These are phyloP conservation scores for Saxidomus purpurata DNA, from an alignment of 1,140 invertebrate genomes.

Conservation along the genomic window DNA sequence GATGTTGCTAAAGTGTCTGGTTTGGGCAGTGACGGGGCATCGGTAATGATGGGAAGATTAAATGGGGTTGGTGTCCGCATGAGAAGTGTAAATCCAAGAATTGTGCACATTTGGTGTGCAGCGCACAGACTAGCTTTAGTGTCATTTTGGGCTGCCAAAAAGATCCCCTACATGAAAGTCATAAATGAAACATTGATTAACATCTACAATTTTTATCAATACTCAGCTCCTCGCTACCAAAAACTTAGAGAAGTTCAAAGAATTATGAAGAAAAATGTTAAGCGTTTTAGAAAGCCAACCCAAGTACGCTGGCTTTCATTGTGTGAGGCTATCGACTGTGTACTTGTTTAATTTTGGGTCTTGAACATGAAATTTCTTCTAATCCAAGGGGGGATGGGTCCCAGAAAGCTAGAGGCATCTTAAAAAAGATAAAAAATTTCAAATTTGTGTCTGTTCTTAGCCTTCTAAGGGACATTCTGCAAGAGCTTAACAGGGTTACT, in stretches of 20 bases:
- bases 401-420: constrained; percentile 15
- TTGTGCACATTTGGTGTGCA: constrained; percentile 12
- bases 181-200: background rate
- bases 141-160: background rate
- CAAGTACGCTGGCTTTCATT: background rate
- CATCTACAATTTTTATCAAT: background rate
- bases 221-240: constrained; percentile 1
- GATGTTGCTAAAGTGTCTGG: background rate
- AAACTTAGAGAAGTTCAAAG: background rate
- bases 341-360: constrained; percentile 11
- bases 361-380: background rate
- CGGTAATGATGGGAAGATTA: constrained; percentile 10
- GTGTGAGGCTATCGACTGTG: background rate
- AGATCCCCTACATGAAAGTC: background rate
- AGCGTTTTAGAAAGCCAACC: background rate
- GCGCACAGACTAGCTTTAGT: constrained; percentile 13
- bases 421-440: constrained; percentile 26
- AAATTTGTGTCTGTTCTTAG: background rate
- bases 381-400: background rate
- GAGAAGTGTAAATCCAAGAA: background rate
- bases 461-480: background rate
- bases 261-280: background rate
- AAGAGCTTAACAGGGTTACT: background rate
- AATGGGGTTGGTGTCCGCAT: background rate
- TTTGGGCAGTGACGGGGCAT: constrained; percentile 9